These are phyloP conservation scores for Spondyliosoma cantharus DNA, from an alignment of 2,797 vertebrate species.

Conservation along the genomic window DNA sequence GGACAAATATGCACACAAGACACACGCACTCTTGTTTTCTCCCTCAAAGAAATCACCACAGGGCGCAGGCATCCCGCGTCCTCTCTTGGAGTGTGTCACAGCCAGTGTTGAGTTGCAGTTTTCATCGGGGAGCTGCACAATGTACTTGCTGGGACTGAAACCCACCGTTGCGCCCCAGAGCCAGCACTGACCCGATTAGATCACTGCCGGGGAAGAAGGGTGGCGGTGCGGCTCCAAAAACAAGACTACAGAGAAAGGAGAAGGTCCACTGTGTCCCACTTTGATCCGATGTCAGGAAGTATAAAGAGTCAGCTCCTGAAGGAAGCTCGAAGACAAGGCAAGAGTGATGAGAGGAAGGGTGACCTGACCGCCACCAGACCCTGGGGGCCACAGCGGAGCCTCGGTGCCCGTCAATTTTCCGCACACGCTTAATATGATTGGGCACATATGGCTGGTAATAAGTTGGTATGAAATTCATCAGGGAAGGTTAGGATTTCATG, in stretches of 20 bases:
- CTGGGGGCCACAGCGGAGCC: constrained; percentile 37
- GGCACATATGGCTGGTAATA: constrained; percentile 34
- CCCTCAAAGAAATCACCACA: constrained; percentile 55
- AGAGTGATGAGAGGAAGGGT: constrained; percentile 57
- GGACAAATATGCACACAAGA: constrained; percentile 36
- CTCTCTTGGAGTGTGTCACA: constrained; percentile 44
- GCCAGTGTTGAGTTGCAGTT: constrained; percentile 62
- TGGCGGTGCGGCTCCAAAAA: constrained; percentile 56
- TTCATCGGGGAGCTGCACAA: constrained; percentile 41
- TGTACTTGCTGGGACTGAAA: constrained; percentile 38
- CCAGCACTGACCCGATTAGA: constrained; percentile 66
- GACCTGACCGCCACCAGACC: constrained; percentile 46
- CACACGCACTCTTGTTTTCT: constrained; percentile 48
- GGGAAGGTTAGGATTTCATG: constrained; percentile 32
- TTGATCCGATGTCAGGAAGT: constrained; percentile 74
- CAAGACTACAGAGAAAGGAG: constrained; percentile 48
- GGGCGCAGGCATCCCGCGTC: constrained; percentile 49
- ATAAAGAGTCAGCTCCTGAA: constrained; percentile 48
- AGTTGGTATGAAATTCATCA: constrained; percentile 26
- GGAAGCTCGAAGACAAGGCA: constrained; percentile 56
- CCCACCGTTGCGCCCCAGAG: constrained; percentile 35
- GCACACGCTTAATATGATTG: constrained; percentile 40
- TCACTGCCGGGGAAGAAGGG: constrained; percentile 51
- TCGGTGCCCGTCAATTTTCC: constrained; percentile 26
- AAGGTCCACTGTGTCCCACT: constrained; percentile 53